These are phyloP conservation scores for Podilymbus podiceps DNA, from an alignment of 2,113 vertebrate species.

Conservation along the genomic window DNA sequence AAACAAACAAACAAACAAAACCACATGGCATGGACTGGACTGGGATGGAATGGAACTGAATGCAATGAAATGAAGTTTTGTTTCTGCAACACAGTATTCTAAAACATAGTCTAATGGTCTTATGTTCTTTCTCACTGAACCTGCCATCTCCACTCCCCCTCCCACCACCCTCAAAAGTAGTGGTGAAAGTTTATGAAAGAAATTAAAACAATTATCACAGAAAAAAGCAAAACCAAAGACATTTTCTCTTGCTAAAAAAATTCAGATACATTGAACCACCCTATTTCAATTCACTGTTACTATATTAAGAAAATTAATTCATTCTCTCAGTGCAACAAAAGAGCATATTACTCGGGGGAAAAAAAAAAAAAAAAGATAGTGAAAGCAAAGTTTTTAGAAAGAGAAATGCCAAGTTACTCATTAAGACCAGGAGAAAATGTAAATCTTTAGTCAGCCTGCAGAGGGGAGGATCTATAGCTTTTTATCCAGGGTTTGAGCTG, in stretches of 20 bases:
- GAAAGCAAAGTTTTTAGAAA: neutral
- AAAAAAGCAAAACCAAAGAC: neutral
- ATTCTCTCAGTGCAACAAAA: neutral
- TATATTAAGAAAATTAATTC: neutral
- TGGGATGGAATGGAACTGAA: no score
- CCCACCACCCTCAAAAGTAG: neutral
- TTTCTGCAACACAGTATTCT: neutral
- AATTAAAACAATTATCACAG: neutral
- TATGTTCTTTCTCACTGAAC: neutral
- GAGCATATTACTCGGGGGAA: neutral
- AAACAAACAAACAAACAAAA: neutral
- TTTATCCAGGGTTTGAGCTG: neutral
- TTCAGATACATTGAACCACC: neutral
- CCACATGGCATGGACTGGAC: no score
- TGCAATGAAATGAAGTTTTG: neutral
- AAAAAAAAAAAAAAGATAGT: neutral
- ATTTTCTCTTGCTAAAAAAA: neutral
- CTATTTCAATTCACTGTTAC: neutral
- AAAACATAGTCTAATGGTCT: neutral
- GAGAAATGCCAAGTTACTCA: neutral
- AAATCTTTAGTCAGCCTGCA: neutral
- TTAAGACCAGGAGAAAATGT: neutral
- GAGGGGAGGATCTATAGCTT: neutral
- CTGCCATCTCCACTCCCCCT: rapidly evolving
- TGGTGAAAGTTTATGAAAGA: neutral